Percentiles rank a stretch among this genome's conserved stretches.
These are phyloP conservation scores for Coilia nasus DNA, from an alignment of 2,797 vertebrate genomes.

Conservation along the genomic window DNA sequence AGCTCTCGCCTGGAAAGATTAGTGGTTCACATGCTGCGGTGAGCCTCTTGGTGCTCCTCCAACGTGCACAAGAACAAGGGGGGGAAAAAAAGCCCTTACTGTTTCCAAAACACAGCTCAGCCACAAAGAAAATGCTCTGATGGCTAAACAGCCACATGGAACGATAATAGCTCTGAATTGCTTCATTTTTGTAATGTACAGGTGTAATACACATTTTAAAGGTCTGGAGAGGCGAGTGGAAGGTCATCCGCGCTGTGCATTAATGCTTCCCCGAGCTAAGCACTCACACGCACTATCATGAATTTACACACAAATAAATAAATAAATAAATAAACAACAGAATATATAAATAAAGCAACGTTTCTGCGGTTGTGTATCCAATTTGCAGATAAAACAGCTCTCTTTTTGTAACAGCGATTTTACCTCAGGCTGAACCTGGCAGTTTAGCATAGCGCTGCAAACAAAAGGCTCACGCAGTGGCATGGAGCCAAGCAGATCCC, in stretches of 20 bases:
- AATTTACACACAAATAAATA: not conserved
- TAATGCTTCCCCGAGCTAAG: not conserved
- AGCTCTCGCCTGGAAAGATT: constrained; percentile 22
- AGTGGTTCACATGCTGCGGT: constrained; percentile 50
- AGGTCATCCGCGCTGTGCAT: not conserved
- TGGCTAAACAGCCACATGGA: not conserved
- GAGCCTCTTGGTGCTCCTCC: constrained; percentile 18
- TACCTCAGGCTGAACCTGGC: not conserved
- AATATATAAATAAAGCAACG: not conserved
- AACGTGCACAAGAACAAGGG: not conserved
- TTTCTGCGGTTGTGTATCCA: not conserved
- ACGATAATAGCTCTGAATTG: not conserved
- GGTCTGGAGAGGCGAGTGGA: not conserved
- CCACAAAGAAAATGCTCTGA: not conserved
- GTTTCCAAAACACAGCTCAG: constrained; percentile 1
- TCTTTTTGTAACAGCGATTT: not conserved
- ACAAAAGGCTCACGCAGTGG: not conserved
- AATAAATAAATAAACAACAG: not conserved
- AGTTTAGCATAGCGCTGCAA: not conserved
- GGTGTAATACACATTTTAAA: not conserved
- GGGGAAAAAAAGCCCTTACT: not conserved
- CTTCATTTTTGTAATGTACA: not conserved
- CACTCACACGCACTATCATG: not conserved
- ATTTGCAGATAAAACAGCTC: not conserved
- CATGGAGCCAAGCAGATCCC: not conserved